Base-by-base conservation (phyloP, 2,797 vertebrate species). In the Sardinella longiceps region DNA sequence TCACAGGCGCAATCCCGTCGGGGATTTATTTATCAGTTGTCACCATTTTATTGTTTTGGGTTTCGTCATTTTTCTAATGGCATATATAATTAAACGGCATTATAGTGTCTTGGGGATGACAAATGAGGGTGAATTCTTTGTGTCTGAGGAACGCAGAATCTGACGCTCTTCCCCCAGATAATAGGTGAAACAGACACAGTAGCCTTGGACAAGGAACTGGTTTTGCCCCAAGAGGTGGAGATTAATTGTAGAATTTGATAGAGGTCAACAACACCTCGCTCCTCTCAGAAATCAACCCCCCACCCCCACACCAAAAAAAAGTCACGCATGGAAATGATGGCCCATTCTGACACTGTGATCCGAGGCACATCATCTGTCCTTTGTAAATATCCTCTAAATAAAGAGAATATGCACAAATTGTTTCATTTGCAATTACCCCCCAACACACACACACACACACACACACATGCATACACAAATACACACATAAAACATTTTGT, bases 41-140 rank as follows among this genome's bases (percentile, higher is more conserved):
- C 90, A 89, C 43, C 53, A 85, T 86, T 82, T 85, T 88, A 90
- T 90, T 90, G 90, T 90, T 89, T 92, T 89, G 85, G 18, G 18
- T 77, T 77, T 77, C 18, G 20, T 39, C 70, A 88, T 91, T 91
- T 91, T 90, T 89, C 6, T 48, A 89, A 89, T 88, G 85, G 87
- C 81, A 84, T 70, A 83, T 86, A 86, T 91, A 90, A 92, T 91
- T 88, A 87, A 83, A 87, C 18, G 86, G 87, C 91, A 85, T 91
- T 89, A 88, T 87, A 90, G 86, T 87, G 90, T 90, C 85, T 89
- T 81, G 60, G 12, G 66, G 58, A 90, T 77, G 86, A 91, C 88
- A 91, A 87, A 88, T 33, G 81, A 84, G 91, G 89, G 92, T 92
- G 88, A 88, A 90, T 87, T 88, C 80, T 85, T 82, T 70, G 30